phyloP scores from a whole-genome alignment of 2,888 invertebrate species.

The Synergus japonicus region DNA sequence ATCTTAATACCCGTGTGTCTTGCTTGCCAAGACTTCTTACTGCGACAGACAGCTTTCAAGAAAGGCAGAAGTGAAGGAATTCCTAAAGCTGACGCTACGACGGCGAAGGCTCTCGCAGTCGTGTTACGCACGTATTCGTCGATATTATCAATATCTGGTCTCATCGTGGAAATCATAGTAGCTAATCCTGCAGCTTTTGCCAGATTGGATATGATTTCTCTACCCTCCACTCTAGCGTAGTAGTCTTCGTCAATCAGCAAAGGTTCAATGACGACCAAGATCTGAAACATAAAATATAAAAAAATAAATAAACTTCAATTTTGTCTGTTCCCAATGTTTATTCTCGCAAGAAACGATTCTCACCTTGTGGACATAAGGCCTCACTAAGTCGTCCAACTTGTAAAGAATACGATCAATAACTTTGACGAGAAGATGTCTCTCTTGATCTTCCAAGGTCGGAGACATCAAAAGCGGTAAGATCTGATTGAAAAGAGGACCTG shows the following conservation, averaged over 20 bases:
- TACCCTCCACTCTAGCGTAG: conserved; percentile 99
- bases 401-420: conserved; percentile 99
- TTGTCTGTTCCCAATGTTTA: conserved; percentile 2
- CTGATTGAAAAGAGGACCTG: conserved; percentile 99
- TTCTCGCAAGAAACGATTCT: conserved; percentile 15
- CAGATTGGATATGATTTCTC: conserved; percentile 99
- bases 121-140: conserved; percentile 99
- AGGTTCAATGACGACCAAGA: conserved; percentile 99
- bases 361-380: conserved; percentile 99
- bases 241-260: conserved; percentile 99
- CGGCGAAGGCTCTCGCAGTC: conserved; percentile 99
- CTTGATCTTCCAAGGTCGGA: conserved; percentile 99
- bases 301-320: conserved; percentile 11
- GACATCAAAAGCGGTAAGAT: conserved; percentile 99
- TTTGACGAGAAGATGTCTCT: conserved; percentile 98
- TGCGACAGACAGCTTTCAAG: conserved; percentile 98
- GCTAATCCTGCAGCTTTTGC: conserved; percentile 99
- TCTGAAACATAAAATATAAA: conserved; percentile 78
- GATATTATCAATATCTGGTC: conserved; percentile 99
- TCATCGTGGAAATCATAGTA: conserved; percentile 99
- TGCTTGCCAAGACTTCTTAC: conserved; percentile 99
- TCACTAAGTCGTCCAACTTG: conserved; percentile 98
- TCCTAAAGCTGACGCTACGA: conserved; percentile 98
- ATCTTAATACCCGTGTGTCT: conserved; percentile 99
- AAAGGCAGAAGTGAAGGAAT: conserved; percentile 98